Base-by-base conservation (phyloP, 2,113 vertebrate species). In the Coryphaenoides rupestris region DNA sequence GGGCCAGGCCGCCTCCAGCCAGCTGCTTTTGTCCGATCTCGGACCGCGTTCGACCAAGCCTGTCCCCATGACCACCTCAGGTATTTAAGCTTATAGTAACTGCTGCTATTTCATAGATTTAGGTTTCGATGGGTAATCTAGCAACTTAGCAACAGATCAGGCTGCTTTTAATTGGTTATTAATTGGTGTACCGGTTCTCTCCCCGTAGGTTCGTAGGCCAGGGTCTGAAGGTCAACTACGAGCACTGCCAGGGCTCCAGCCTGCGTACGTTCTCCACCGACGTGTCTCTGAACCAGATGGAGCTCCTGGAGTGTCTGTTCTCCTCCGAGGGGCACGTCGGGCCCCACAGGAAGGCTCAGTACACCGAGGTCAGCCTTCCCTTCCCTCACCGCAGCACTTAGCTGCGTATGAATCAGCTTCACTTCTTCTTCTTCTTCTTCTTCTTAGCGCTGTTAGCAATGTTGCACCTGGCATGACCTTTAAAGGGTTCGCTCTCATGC, bases 11-110 rank as follows among this genome's bases (percentile, higher is more conserved):
- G 86, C 61, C 92, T 96, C 73, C 70, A 87, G 49, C 69, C 87
- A 22, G 89, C 89, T 53, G 91, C 92, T 72, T 95, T 98, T 79
- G 85, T 92, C 69, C 89, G 91, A 77, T 92, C 93, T 63, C 92
- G 94, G 66, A 73, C 87, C 67, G 74, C 93, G 58, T 96, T 98
- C 87, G 93, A 95, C 68, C 89, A 94, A 73, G 97, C 97, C 73
- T 98, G 95, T 81, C 95, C 93, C 68, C 93, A 98, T 49, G 97
- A 99, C 78, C 96, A 99, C 77, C 95, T 99, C 75, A 94, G 95
- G 97, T 98, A 84, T 28, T 9, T 1, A 69, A 10, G 33, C 55
- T 21, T n/a, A 22, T 21, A 15, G 47, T 15, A 1, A 14, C 14
- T 55, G 54, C 19, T 55, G 19, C 21, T 55, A 9, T 55, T 22